These are phyloP conservation scores for human (Homo sapiens) DNA, from an alignment of 2,113 vertebrate genomes.

Conservation along the genomic window DNA sequence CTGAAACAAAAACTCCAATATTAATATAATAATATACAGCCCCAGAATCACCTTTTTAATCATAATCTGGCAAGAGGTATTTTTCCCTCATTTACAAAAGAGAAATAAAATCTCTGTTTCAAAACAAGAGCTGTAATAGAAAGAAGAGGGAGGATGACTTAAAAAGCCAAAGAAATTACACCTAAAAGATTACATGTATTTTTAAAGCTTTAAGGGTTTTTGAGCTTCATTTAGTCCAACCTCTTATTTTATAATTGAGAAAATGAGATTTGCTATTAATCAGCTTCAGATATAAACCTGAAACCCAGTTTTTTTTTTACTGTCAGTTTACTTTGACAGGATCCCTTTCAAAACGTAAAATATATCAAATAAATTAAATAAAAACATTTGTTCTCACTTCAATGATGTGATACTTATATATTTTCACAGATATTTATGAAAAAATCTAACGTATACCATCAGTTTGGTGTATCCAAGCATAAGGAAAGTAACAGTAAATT, in stretches of 20 bases:
- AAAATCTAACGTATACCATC: not conserved
- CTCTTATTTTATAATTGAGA: not conserved
- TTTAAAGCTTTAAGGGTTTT: not conserved
- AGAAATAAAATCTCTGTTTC: not conserved
- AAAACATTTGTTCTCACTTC: slow-evolving; percentile 13
- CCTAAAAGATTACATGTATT: not conserved
- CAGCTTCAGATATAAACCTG: not conserved
- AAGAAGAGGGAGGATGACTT: not conserved
- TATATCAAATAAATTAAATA: not conserved
- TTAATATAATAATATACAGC: not conserved
- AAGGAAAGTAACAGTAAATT: not conserved
- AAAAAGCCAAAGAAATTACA: not conserved
- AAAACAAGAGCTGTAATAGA: not conserved
- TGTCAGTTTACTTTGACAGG: not conserved
- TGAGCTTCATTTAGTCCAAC: not conserved
- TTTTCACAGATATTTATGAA: not conserved
- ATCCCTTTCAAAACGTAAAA: slow-evolving; percentile 16
- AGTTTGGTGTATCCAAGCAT: not conserved
- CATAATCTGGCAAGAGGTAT: not conserved
- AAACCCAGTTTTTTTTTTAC: not conserved
- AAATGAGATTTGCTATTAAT: not conserved
- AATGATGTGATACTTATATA: not conserved
- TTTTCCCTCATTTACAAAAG: not conserved
- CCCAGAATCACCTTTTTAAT: slow-evolving; percentile 5
- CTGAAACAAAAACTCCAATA: not conserved